Evolutionary conservation across 2,113 vertebrate genomes (phyloP).

Genomic region (Bothrops jararaca): DNA sequence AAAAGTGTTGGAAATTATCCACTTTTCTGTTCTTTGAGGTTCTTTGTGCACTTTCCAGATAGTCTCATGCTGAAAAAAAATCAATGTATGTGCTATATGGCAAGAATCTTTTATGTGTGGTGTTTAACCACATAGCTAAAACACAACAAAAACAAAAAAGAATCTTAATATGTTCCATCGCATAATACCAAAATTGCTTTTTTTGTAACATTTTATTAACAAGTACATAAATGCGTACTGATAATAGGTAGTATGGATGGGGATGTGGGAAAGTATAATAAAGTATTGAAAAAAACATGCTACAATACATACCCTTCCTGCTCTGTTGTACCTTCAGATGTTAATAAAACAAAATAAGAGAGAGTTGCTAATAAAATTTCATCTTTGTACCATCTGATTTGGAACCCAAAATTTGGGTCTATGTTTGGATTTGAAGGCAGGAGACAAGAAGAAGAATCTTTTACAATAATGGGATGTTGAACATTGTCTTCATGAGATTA

Average conservation of each 20-base stretch:
- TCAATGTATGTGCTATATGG: neutral
- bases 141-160: neutral
- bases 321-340: neutral
- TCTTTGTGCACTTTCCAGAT: neutral
- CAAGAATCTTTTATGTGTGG: neutral
- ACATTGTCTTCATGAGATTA: accelerated
- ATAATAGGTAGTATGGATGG: neutral
- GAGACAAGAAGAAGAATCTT: neutral
- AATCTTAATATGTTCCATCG: neutral
- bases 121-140: neutral
- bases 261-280: neutral
- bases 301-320: neutral
- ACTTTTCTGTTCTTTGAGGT: neutral
- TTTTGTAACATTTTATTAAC: neutral
- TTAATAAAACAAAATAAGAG: neutral
- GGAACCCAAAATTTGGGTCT: neutral
- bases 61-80: neutral
- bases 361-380: neutral
- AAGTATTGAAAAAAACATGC: neutral
- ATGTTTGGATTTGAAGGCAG: neutral
- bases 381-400: neutral
- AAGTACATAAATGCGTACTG: neutral
- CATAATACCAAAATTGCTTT: neutral
- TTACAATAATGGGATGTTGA: neutral
- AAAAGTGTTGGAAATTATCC: neutral